Evolutionary conservation across 2,113 vertebrate genomes (phyloP).

Genomic region (Sardina pilchardus): DNA sequence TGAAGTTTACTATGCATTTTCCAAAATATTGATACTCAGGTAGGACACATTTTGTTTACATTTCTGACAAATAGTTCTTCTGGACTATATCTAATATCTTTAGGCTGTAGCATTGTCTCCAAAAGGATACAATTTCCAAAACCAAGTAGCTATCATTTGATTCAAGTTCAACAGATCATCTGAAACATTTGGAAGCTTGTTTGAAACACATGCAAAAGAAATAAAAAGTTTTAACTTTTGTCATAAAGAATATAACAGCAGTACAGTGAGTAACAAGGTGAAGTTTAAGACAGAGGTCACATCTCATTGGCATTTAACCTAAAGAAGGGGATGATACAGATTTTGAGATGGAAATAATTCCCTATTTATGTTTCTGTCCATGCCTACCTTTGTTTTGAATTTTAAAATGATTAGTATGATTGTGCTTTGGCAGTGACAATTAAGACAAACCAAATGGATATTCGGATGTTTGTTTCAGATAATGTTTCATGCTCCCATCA

Average conservation of each 20-base stretch:
- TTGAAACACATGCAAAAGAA: background rate
- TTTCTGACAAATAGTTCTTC: background rate
- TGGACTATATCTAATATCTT: background rate
- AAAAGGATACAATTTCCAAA: background rate
- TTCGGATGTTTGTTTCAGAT: background rate
- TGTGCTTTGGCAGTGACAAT: background rate
- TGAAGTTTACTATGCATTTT: background rate
- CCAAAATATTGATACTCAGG: background rate
- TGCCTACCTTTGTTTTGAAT: background rate
- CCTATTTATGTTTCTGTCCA: background rate
- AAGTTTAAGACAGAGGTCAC: background rate
- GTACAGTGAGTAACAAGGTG: background rate
- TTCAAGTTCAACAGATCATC: background rate
- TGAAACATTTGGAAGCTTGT: background rate
- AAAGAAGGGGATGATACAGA: background rate
- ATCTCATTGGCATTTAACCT: background rate
- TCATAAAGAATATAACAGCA: background rate
- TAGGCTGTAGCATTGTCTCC: background rate
- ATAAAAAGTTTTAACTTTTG: background rate
- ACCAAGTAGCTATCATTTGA: background rate
- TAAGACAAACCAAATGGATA: background rate
- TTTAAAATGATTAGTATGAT: background rate
- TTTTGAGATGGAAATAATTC: background rate
- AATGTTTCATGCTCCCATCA: background rate
- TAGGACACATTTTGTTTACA: background rate